Percentiles rank a stretch among this genome's conserved stretches.
These are phyloP conservation scores for Ascaphus truei DNA, from an alignment of 2,113 vertebrate species.

Conservation along the genomic window DNA sequence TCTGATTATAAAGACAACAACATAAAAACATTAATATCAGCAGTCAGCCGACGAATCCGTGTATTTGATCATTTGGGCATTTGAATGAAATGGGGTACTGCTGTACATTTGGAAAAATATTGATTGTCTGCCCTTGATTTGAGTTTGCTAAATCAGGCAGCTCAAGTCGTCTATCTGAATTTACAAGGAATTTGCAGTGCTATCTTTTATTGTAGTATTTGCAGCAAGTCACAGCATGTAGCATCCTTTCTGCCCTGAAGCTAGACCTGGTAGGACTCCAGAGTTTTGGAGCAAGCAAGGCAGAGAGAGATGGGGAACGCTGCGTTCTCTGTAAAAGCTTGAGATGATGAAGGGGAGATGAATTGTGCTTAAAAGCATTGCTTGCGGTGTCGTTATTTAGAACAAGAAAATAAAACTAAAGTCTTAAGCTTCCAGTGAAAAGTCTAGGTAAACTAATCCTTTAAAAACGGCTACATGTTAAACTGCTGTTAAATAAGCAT, in stretches of 20 bases:
- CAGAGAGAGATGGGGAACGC: constrained; percentile 54
- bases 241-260: constrained; percentile 66
- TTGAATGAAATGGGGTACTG: constrained; percentile 33
- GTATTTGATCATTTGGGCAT: constrained; percentile 35
- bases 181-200: constrained; percentile 66
- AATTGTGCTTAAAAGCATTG: constrained; percentile 65
- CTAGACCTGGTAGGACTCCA: constrained; percentile 62
- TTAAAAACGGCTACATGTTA: constrained; percentile 59
- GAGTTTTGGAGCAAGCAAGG: constrained; percentile 45
- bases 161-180: constrained; percentile 51
- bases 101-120: constrained; percentile 50
- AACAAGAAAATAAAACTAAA: constrained; percentile 57
- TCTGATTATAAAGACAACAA: constrained; percentile 26
- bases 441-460: constrained; percentile 58
- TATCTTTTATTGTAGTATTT: constrained; percentile 71
- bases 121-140: constrained; percentile 50
- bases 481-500: constrained; percentile 58
- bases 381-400: constrained; percentile 66
- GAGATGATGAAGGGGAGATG: constrained; percentile 61
- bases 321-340: constrained; percentile 53
- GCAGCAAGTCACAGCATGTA: constrained; percentile 56
- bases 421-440: constrained; percentile 61
- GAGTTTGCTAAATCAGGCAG: constrained; percentile 61
- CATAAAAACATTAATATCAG: constrained; percentile 36
- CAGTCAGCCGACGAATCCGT: constrained; percentile 26